Base-by-base conservation (phyloP, 2,888 invertebrate genomes). In the Habrosyne pyritoides region DNA sequence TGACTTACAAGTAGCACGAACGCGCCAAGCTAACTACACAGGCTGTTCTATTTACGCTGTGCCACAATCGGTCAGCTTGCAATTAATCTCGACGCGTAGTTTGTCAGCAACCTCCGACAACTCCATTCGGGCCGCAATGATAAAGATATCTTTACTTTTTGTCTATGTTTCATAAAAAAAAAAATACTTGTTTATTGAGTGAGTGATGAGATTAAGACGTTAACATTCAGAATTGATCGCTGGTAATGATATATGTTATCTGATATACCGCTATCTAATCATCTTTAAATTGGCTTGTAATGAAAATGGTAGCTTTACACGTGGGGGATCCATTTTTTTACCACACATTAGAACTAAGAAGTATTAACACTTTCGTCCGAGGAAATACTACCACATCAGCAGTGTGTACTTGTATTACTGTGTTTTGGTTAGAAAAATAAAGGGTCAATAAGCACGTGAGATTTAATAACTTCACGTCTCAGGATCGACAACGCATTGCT, bases 71-170 rank as follows among this genome's bases (percentile, higher is more conserved):
- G 42, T 53, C 57, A 53, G 8, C 49, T 47, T 7, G 57, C 61
- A 60, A 69, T 67, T 63, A 65, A 70, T 69, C 71, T 63, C 51
- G n/a, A 12, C 26, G 46, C 33, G 49, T 28, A 55, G 64, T 58
- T 59, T 59, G 60, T 48, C 55, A 53, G 46, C 47, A 42, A 8
- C 42, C 8, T 42, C 54, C 59, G 61, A 61, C 57, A 61, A 52
- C 51, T 63, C 65, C 58, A 70, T 65, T 70, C 30, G 56, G 68
- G 59, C 54, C 58, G 59, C 53, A 59, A 53, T 50, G 49, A 50
- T 53, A 28, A 28, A 64, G 26, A 22, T 18, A 55, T 53, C 51
- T 36, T 21, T 36, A 36, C 33, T 63, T 54, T 57, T 57, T 54
- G 53, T 22, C 21, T 18, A 18, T 30, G 28, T 21, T 21, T 24